These are phyloP conservation scores for Cyclopterus lumpus DNA, from an alignment of 2,797 vertebrate species.

Conservation along the genomic window DNA sequence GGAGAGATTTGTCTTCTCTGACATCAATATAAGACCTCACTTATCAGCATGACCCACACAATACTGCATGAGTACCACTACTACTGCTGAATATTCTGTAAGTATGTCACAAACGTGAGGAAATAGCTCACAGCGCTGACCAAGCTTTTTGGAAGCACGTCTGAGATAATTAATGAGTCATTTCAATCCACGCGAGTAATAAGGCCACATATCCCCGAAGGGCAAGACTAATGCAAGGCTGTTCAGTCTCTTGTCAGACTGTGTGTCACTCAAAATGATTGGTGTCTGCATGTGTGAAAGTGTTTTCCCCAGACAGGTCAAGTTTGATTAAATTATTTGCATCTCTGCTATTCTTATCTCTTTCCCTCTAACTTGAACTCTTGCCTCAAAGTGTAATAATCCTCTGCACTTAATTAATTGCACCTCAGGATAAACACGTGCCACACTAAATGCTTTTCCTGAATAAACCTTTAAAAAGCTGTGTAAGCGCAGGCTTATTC, in stretches of 20 bases:
- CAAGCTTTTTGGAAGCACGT: slow-evolving; percentile 48
- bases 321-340: slow-evolving; percentile 61
- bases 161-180: slow-evolving; percentile 71
- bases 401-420: slow-evolving; percentile 67
- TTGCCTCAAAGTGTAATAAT: slow-evolving; percentile 58
- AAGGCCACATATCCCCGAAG: slow-evolving; percentile 71
- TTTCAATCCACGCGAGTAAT: slow-evolving; percentile 65
- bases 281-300: slow-evolving; percentile 36
- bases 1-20: slow-evolving; percentile 13
- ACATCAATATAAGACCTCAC: slow-evolving; percentile 9
- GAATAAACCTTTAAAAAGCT: slow-evolving; percentile 42
- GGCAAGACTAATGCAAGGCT: slow-evolving; percentile 66
- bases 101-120: slow-evolving; percentile 12
- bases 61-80: neutral
- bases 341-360: slow-evolving; percentile 43
- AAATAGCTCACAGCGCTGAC: slow-evolving; percentile 32
- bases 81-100: neutral
- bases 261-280: slow-evolving; percentile 72
- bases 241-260: slow-evolving; percentile 66
- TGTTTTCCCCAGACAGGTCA: slow-evolving; percentile 43
- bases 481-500: slow-evolving; percentile 55
- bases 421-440: slow-evolving; percentile 63
- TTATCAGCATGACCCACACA: slow-evolving; percentile 22
- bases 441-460: slow-evolving; percentile 50
- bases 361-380: slow-evolving; percentile 30